Evolutionary conservation across 2,113 vertebrate species (phyloP), one percentile per base, ranked within the genome.

Genomic region (Ptyas mucosa): DNA sequence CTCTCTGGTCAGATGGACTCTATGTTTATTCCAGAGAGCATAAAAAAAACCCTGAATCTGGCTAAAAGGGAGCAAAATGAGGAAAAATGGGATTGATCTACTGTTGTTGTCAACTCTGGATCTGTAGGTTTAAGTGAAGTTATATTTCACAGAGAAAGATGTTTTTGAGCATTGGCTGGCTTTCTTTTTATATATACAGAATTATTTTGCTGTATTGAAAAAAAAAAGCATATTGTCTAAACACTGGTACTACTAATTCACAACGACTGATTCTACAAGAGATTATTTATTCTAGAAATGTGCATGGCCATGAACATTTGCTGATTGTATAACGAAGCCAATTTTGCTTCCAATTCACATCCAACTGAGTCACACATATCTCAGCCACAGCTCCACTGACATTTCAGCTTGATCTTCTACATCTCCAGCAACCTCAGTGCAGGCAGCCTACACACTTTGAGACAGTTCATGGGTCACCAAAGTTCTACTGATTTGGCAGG

Each of bases 381-480:
- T 96, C 0, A 34, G 2, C 85, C 95, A 94, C 86, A 97, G 94
- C 53, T 94, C 85, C 11, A 89, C 4, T 93, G 94, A 93, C 57
- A 95, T 97, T 97, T 96, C 95, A 55, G 92, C 54, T 95, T 94
- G 95, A 93, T 20, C 54, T 96, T 81, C 96, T 94, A 95, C 92
- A 95, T 94, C 53, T 26, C 14, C 92, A 94, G 91, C 26, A 11
- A 94, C 93, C 87, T 91, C 96, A 95, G 93, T 49, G 55, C 91
- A 46, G 4, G 14, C 88, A 87, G 94, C 81, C 91, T 46, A 89
- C 53, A 90, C 0, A 1, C 90, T 94, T 96, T 69, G 91, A 39
- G 81, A 24, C 69, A 89, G 85, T 85, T 90, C 95, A 93, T 2
- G 8, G 53, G 85, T 93, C 92, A 88, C 75, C 93, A n/a, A 87